Evolutionary conservation across 2,797 vertebrate species (phyloP), one percentile per base, ranked within the genome.

Genomic region (Sebastes elongatus): DNA sequence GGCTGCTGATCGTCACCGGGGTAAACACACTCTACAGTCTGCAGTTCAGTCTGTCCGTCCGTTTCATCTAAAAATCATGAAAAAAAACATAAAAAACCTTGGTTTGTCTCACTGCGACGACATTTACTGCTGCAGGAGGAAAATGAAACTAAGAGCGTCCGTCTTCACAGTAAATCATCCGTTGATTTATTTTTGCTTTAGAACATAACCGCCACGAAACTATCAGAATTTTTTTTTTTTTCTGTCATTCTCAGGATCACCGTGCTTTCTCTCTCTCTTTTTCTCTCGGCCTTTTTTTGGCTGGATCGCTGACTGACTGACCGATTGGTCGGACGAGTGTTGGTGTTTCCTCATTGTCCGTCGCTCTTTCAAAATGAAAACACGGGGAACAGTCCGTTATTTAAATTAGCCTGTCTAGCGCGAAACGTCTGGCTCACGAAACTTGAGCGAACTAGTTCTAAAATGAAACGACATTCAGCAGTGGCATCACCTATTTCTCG

Each of bases 401-500:
- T 0, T 0, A 46, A 46, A 46, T 46, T 0, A 46, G 42, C 0
- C 42, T 18, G 3, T 18, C 14, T 18, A 46, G 6, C 6, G 16
- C 42, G 1, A 46, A 0, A 46, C 14, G 0, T 18, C 42, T 0
- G 16, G 42, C 42, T 46, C 38, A 16, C 0, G 38, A 42, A 42
- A 42, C 38, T 42, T 6, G 38, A 5, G 38, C 38, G 0, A 42
- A 0, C 38, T 42, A 42, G 14, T 42, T 42, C 38, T 42, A 16
- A 42, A 16, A 42, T 42, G 38, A 42, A 42, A 42, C 6, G 38
- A 42, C 38, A 42, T 42, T 42, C 14, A 42, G 14, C 38, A 42
- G 14, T 42, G 38, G 0, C 14, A 42, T 42, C 1, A 0, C 38
- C 13, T 14, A 42, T 16, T 42, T 42, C 38, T 42, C 14, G 16